These are phyloP conservation scores for Onychostruthus taczanowskii DNA, from an alignment of 2,113 vertebrate genomes.

Conservation along the genomic window DNA sequence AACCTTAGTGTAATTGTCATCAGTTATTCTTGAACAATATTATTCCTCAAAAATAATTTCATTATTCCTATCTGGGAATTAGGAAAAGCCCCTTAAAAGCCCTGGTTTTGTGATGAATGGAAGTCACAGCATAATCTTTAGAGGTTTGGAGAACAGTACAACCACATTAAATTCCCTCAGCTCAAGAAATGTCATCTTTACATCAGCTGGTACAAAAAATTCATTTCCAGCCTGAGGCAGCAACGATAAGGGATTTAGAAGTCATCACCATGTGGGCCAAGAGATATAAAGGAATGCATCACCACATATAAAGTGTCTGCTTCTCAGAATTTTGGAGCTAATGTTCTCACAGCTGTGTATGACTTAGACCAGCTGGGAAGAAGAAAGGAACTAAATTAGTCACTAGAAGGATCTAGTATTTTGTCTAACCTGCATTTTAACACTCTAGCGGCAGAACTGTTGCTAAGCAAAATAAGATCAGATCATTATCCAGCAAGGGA, in stretches of 20 bases:
- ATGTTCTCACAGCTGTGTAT: slow-evolving; percentile 5
- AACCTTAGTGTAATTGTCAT: slow-evolving; percentile 2
- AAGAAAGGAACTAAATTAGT: background rate
- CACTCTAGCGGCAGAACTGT: background rate
- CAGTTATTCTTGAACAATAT: background rate
- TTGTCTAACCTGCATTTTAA: slow-evolving; percentile 4
- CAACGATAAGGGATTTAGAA: slow-evolving; percentile 62
- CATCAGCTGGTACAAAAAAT: slow-evolving; percentile 16
- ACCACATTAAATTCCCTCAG: slow-evolving; percentile 50
- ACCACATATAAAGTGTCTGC: background rate
- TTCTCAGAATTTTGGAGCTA: background rate
- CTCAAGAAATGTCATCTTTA: slow-evolving; percentile 65
- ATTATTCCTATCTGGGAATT: slow-evolving; percentile 45
- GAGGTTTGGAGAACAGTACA: slow-evolving; percentile 21
- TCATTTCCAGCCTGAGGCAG: slow-evolving; percentile 47
- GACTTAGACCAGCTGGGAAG: background rate
- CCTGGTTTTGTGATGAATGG: slow-evolving; percentile 8
- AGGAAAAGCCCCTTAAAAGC: slow-evolving; percentile 31
- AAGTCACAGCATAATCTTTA: slow-evolving; percentile 49
- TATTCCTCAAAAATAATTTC: slow-evolving; percentile 10
- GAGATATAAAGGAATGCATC: background rate
- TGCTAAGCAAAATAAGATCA: background rate
- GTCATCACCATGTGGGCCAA: background rate
- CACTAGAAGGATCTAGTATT: background rate
- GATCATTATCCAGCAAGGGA: background rate